phyloP scores from a whole-genome alignment of 1,140 invertebrate genomes.

The Achatina immaculata region DNA sequence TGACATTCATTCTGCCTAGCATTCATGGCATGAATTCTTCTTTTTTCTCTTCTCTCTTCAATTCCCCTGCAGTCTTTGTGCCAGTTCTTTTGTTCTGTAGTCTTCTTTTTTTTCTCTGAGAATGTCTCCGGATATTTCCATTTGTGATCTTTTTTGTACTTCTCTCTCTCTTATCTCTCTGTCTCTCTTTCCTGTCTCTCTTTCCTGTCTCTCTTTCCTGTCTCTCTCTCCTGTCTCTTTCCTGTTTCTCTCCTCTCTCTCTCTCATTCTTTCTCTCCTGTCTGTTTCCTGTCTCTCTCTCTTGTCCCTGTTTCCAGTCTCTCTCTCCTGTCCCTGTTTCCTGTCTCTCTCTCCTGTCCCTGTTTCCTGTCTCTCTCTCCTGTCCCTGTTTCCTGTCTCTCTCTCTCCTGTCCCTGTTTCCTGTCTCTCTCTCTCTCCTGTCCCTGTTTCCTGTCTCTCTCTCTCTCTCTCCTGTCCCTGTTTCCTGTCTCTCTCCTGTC shows the following conservation, averaged over 20 bases:
- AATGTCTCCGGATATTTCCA: too few species aligned
- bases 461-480: not conserved
- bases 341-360: not conserved
- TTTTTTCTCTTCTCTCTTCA: not conserved
- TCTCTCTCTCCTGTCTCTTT: not conserved
- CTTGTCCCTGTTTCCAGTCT: not conserved
- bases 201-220: not conserved
- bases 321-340: not conserved
- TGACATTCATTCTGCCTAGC: too few species aligned
- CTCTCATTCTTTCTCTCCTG: not conserved
- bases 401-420: not conserved
- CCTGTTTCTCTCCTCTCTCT: not conserved
- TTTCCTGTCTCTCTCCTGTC: not conserved
- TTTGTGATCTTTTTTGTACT: not conserved
- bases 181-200: not conserved
- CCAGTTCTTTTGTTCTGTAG: too few species aligned
- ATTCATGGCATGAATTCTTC: too few species aligned
- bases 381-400: not conserved
- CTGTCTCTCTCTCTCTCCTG: not conserved
- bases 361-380: not conserved
- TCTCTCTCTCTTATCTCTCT: not conserved
- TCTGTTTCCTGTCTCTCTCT: not conserved
- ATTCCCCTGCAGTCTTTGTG: not conserved
- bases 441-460: not conserved
- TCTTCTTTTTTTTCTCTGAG: too few species aligned